Base-by-base conservation (phyloP, 1,140 invertebrate species). In the Lucilia sericata region DNA sequence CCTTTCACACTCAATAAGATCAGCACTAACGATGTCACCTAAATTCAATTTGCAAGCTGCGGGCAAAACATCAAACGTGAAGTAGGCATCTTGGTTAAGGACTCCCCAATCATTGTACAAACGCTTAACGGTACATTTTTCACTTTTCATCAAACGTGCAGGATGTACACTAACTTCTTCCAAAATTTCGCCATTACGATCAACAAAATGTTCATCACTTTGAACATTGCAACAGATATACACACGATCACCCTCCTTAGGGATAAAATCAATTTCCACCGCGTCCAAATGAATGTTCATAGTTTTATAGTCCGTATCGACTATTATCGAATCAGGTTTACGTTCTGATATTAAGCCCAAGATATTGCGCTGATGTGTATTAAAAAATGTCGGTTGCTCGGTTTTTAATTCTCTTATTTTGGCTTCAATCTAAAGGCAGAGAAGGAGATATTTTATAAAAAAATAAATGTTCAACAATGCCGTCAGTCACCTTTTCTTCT, bases 201-300 rank as follows among this genome's bases (percentile, higher is more conserved):
- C 88, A 8, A 87, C 86, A 30, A 85, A 89, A 1, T 76, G 83
- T 7, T 88, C 86, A 81, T 90, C 87, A 55, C 86, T 82, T 81
- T 90, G 87, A 12, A 91, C 84, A 17, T 86, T 86, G 74, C 90
- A 91, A 76, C 84, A 82, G 9, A 91, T 80, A 74, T 70, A 55
- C 2, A 91, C 86, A 21, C 85, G 81, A 76, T 91, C 90, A 8
- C 88, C 88, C 19, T 70, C 82, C 19, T 85, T 84, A 75, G 93
- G 93, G 25, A 93, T 84, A 85, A 93, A 92, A 70, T 87, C 90
- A 5, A 90, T 86, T 85, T 90, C 87, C 5, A 95, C 91, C 70
- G 92, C 88, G 85, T 94, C 93, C 36, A 95, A 88, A 84, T 92
- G 90, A 80, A 95, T 90, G 74, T 86, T 90, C 17, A 93, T 86